These are phyloP conservation scores for Molossus molossus DNA, from an alignment of 2,797 vertebrate genomes.

Conservation along the genomic window DNA sequence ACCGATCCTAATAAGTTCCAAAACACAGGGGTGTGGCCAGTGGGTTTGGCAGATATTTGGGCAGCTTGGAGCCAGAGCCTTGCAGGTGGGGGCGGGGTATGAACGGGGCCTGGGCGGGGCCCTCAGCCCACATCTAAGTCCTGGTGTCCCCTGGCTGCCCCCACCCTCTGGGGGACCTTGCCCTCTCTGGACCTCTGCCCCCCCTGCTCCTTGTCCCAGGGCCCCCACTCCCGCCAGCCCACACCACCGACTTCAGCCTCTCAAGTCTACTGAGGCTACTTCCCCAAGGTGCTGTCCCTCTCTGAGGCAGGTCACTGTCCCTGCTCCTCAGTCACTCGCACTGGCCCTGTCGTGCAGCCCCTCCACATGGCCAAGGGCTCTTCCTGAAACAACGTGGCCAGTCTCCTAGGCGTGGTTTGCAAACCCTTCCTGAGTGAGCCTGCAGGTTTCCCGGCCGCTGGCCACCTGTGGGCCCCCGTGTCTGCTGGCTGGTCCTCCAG, in stretches of 20 bases:
- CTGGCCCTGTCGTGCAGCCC: background rate
- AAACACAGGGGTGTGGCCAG: background rate
- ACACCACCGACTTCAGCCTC: background rate
- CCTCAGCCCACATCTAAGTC: background rate
- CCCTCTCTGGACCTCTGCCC: background rate
- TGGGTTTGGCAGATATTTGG: rapidly evolving
- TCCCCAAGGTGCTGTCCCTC: background rate
- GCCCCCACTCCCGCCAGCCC: background rate
- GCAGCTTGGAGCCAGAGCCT: too few species aligned
- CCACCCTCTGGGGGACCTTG: background rate
- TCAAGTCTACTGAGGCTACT: rapidly evolving
- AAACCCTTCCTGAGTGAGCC: background rate
- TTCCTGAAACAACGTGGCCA: background rate
- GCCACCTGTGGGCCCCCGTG: background rate
- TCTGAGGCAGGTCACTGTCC: rapidly evolving
- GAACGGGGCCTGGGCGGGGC: too few species aligned
- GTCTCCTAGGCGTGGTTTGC: background rate
- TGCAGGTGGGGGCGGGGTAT: background rate
- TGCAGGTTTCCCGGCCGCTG: background rate
- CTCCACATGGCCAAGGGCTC: background rate
- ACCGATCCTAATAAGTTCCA: background rate
- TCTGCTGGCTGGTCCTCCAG: background rate
- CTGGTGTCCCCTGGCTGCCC: background rate
- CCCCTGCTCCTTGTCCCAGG: too few species aligned
- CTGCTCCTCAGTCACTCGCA: too few species aligned